phyloP scores from a whole-genome alignment of 2,113 vertebrate species.

The Verasper variegatus region DNA sequence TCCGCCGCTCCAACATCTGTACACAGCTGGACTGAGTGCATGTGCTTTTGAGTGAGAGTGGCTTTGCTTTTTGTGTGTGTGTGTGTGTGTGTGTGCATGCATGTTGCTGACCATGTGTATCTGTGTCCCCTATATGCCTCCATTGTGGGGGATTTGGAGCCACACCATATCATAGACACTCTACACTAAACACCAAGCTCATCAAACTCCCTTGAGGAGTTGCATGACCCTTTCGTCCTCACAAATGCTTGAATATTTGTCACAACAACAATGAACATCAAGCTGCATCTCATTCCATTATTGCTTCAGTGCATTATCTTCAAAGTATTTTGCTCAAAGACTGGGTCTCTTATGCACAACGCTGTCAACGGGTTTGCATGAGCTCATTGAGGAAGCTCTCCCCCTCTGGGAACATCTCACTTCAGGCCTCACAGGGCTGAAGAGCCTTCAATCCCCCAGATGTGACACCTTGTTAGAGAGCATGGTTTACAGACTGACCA shows the following conservation, averaged over 20 bases:
- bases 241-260: slow-evolving; percentile 41
- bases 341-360: slow-evolving; percentile 12
- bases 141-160: slow-evolving; percentile 35
- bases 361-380: slow-evolving; percentile 46
- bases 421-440: slow-evolving; percentile 19
- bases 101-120: slow-evolving; percentile 19
- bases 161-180: slow-evolving; percentile 28
- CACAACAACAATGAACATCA: slow-evolving; percentile 37
- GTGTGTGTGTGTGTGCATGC: slow-evolving; percentile 2
- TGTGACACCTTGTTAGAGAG: slow-evolving; percentile 11
- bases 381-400: slow-evolving; percentile 44
- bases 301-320: slow-evolving; percentile 53
- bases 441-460: slow-evolving; percentile 11
- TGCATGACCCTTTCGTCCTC: slow-evolving; percentile 42
- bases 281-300: slow-evolving; percentile 27
- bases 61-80: slow-evolving; percentile 29
- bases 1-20: slow-evolving; percentile 30
- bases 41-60: slow-evolving; percentile 13
- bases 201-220: slow-evolving; percentile 37
- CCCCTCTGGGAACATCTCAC: slow-evolving; percentile 24
- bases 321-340: slow-evolving; percentile 46
- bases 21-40: slow-evolving; percentile 34
- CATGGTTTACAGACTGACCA: not conserved
- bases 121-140: slow-evolving; percentile 32
- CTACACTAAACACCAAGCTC: slow-evolving; percentile 18